Percentiles rank a stretch among this genome's conserved stretches.
Evolutionary conservation across 2,113 vertebrate species (phyloP).

Genomic region (Pituophis catenifer): DNA sequence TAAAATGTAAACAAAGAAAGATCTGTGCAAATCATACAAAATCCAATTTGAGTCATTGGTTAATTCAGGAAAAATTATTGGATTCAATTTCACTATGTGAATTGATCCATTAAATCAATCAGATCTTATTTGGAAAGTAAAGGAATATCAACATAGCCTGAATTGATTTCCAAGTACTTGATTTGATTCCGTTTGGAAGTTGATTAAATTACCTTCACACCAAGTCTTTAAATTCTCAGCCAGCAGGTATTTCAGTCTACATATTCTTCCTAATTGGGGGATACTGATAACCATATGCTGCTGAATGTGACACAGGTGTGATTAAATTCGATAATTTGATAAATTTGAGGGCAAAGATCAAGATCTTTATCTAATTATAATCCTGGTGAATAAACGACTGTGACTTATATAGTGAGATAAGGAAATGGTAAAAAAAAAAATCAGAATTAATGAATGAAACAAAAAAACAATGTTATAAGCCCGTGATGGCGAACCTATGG

Average conservation of each 20-base stretch:
- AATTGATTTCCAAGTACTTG: background rate
- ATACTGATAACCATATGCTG: background rate
- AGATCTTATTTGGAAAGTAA: background rate
- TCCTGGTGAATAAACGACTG: background rate
- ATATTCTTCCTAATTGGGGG: background rate
- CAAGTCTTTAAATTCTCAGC: background rate
- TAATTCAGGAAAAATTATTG: background rate
- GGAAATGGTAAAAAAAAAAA: background rate
- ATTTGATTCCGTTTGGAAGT: background rate
- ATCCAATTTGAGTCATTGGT: background rate
- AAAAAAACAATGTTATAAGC: background rate
- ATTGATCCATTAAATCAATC: background rate
- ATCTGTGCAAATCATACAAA: background rate
- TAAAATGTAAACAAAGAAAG: background rate
- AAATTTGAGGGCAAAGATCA: background rate
- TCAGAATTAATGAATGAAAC: background rate
- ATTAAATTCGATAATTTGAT: background rate
- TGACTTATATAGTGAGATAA: background rate
- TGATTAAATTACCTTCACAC: background rate
- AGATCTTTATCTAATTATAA: background rate
- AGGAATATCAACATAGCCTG: background rate
- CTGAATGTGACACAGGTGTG: background rate
- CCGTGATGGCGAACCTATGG: too few relatives aligned
- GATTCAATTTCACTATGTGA: background rate
- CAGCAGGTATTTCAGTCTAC: background rate